Percentiles rank a stretch among this genome's conserved stretches.
Evolutionary conservation across 2,888 invertebrate species (phyloP).

Genomic region (Hofmannophila pseudospretella): DNA sequence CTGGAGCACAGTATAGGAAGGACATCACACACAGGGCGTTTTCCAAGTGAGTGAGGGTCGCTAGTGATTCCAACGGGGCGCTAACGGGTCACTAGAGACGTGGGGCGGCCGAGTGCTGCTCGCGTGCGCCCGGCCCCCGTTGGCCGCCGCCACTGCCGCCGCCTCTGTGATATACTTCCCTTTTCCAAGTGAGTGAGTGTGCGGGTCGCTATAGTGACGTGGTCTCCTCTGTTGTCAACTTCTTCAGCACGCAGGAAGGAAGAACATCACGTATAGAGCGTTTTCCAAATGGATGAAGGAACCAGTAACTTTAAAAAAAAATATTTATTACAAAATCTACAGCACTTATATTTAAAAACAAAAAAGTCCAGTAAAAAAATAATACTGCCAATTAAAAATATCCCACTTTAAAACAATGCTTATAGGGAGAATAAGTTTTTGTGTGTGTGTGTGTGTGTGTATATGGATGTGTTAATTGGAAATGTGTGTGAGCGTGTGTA

Average conservation of each 20-base stretch:
- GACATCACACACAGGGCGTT: slow-evolving; percentile 95
- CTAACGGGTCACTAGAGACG: slow-evolving; percentile 82
- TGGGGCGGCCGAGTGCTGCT: slow-evolving; percentile 94
- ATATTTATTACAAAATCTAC: too few species aligned
- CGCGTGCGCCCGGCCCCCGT: slow-evolving; percentile 84
- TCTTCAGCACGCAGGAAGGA: slow-evolving; percentile 92
- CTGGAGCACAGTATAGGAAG: slow-evolving; percentile 89
- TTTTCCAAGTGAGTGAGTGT: slow-evolving; percentile 85
- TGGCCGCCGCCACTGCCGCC: slow-evolving; percentile 83
- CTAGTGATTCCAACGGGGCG: too few species aligned
- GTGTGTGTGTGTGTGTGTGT: too few species aligned
- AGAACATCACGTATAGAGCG: slow-evolving; percentile 93
- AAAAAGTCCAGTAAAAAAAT: too few species aligned
- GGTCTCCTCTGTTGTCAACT: slow-evolving; percentile 85
- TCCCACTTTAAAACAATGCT: too few species aligned
- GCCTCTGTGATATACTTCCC: slow-evolving; percentile 88
- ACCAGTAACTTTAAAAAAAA: too few species aligned
- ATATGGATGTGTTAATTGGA: too few species aligned
- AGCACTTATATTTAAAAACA: too few species aligned
- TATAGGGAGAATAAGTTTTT: too few species aligned
- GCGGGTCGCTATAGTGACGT: slow-evolving; percentile 84
- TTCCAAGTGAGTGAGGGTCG: slow-evolving; percentile 83
- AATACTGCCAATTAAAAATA: too few species aligned
- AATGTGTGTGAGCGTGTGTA: too few species aligned
- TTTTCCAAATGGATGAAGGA: slow-evolving; percentile 85